Conservation (phyloP, 1,140 invertebrate species). For the Lepidurus packardi region DNA sequence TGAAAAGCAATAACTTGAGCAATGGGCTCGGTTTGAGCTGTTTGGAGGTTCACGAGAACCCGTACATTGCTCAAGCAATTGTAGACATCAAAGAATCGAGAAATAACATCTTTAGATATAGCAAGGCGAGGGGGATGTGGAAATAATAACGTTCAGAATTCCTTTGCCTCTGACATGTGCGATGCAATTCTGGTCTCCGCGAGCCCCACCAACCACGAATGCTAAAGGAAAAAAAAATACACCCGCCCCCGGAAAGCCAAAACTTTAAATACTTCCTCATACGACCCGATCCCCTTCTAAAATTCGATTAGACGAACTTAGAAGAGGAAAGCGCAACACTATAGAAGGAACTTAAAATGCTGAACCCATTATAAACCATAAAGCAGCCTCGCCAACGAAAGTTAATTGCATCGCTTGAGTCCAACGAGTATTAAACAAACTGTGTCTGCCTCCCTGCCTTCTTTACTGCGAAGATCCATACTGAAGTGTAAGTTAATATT, state of each 20-base stretch:
- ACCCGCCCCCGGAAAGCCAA: background rate
- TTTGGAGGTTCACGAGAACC: background rate
- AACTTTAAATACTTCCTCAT: background rate
- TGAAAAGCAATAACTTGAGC: no score
- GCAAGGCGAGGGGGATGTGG: background rate
- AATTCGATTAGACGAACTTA: background rate
- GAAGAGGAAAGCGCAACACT: background rate
- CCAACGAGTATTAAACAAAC: background rate
- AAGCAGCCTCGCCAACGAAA: background rate
- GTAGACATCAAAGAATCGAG: constrained; percentile 14
- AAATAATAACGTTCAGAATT: constrained; percentile 8
- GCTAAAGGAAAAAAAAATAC: background rate
- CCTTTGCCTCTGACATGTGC: background rate
- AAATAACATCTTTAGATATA: background rate
- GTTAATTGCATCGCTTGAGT: background rate
- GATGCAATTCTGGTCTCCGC: background rate
- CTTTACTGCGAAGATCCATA: background rate
- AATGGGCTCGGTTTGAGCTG: no score
- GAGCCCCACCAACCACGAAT: background rate
- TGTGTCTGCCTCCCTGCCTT: background rate
- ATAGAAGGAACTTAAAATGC: background rate
- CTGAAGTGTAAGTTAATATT: background rate
- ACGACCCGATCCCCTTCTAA: background rate
- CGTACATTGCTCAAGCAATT: background rate
- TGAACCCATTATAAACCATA: constrained; percentile 5